Base-by-base conservation (phyloP, 2,113 vertebrate genomes). In the Rhagologus leucostigma region DNA sequence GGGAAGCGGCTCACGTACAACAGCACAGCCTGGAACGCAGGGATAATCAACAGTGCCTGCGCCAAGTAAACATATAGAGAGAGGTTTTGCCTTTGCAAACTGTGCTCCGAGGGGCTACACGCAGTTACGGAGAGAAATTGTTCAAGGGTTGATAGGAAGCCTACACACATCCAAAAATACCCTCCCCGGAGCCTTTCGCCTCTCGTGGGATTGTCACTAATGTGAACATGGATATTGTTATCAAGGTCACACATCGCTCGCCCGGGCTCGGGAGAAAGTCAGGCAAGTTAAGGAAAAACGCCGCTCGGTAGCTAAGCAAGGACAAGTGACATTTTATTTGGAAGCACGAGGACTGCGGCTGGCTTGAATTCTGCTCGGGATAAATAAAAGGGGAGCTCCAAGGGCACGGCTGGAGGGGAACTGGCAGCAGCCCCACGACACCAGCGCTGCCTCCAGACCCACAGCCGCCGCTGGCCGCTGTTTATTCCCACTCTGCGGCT, bases 311-410 rank as follows among this genome's bases (percentile, higher is more conserved):
- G 49, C 60, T 17, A 4, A 83, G 10, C 16, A 16, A 86, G 87
- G 73, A 68, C 52, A 47, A 95, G 86, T 94, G 94, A 92, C 95
- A 94, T 93, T 87, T 94, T 33, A 55, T 95, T 67, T 68, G 91
- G 70, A 88, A 93, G 59, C 93, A 42, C 24, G 73, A 39, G 77
- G 91, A 56, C 21, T 91, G 50, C 73, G 70, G 94, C 81, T 92
- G 87, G 42, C 76, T 81, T 4, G 73, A 67, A 81, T 86, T 27
- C 76, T n/a, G 23, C 5, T 57, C 35, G 26, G 88, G 23, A 21
- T 6, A 17, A 83, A 76, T 29, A 60, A 63, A 52, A 84, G 87
- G 41, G 75, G 50, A 88, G 80, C 82, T 59, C 20, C 95, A 93
- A 95, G 94, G 94, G 80, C 93, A 91, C 49, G 71, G 80, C 80